These are phyloP conservation scores for Alsophila aescularia DNA, from an alignment of 2,888 invertebrate species.

Conservation along the genomic window DNA sequence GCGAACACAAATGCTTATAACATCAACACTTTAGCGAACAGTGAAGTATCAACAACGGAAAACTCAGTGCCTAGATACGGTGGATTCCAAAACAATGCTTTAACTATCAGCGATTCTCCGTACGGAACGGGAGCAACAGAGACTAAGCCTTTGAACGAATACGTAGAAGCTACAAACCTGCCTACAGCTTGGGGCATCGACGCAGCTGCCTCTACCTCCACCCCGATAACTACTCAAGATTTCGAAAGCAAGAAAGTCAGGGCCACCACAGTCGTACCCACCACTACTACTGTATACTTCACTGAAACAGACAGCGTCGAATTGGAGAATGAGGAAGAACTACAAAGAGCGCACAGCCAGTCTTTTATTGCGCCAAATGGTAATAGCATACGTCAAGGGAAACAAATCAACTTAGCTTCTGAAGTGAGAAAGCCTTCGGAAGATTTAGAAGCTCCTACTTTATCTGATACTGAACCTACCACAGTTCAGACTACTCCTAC, in stretches of 20 bases:
- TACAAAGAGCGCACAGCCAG: conserved; percentile 88
- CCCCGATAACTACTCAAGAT: conserved; percentile 57
- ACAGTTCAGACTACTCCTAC: conserved; percentile 59
- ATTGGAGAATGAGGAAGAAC: conserved; percentile 85
- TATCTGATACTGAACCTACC: conserved; percentile 58
- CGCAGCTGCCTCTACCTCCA: conserved; percentile 55
- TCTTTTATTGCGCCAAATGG: conserved; percentile 86
- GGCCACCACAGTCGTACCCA: conserved; percentile 55
- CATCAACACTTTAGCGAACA: conserved; percentile 55
- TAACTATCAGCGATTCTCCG: conserved; percentile 58
- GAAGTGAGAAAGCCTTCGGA: conserved; percentile 66
- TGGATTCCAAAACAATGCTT: conserved; percentile 76
- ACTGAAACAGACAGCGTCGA: conserved; percentile 73
- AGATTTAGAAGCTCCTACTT: conserved; percentile 73
- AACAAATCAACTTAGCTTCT: conserved; percentile 62
- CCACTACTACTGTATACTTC: conserved; percentile 67
- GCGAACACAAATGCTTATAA: conserved; percentile 73
- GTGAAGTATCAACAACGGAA: conserved; percentile 60
- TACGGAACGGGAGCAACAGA: conserved; percentile 76
- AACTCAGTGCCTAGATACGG: conserved; percentile 64
- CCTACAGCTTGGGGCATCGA: conserved; percentile 77
- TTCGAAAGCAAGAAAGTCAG: conserved; percentile 76
- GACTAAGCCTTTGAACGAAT: conserved; percentile 76
- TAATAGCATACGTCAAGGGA: conserved; percentile 70
- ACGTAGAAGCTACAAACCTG: conserved; percentile 72